Percentiles rank a stretch among this genome's conserved stretches.
phyloP scores from a whole-genome alignment of 2,797 vertebrate genomes.

The Thripadectes ignobilis region DNA sequence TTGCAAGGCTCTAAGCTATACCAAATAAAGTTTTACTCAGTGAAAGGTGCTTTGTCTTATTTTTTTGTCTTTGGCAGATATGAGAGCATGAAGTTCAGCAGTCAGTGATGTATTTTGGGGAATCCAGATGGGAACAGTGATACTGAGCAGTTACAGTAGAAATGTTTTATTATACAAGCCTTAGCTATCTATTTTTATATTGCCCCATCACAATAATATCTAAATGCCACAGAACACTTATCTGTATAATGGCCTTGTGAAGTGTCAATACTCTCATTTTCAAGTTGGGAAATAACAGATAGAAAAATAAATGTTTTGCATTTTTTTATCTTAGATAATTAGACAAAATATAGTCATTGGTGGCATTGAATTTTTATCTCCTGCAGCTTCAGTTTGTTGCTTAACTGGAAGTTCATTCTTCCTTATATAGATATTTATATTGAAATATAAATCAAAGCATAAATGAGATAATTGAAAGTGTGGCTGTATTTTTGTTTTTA shows the following conservation, averaged over 20 bases:
- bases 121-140: not conserved
- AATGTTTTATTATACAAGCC: not conserved
- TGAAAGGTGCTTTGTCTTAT: not conserved
- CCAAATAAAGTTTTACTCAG: not conserved
- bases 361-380: not conserved
- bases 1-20: not conserved
- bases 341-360: not conserved
- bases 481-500: not conserved
- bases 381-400: not conserved
- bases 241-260: not conserved
- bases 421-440: not conserved
- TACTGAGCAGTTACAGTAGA: not conserved
- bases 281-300: not conserved
- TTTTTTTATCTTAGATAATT: not conserved
- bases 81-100: not conserved
- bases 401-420: not conserved
- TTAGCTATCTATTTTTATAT: not conserved
- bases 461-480: not conserved
- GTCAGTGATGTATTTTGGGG: not conserved
- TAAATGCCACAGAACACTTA: not conserved
- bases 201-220: not conserved
- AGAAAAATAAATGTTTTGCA: not conserved
- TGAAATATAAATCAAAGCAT: not conserved
- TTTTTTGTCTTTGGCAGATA: not conserved
- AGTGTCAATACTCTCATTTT: not conserved